phyloP scores from a whole-genome alignment of 2,797 vertebrate species.

The Pampus argenteus region DNA sequence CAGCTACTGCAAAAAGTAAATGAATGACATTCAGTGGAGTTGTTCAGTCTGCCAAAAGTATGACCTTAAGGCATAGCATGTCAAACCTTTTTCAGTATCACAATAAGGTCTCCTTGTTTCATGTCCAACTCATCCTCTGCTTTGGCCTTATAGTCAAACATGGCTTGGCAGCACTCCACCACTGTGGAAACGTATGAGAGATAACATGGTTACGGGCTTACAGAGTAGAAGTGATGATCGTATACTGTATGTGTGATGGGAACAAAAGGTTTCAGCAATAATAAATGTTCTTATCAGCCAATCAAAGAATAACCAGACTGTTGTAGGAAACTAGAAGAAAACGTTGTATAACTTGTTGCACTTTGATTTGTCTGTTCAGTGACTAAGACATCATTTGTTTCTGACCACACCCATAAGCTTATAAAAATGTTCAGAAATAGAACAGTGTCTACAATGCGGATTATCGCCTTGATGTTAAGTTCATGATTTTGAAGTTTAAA shows the following conservation, averaged over 20 bases:
- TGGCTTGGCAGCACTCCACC: slow-evolving; percentile 85
- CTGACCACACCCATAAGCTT: slow-evolving; percentile 9
- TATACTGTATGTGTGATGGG: not conserved
- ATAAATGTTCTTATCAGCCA: slow-evolving; percentile 14
- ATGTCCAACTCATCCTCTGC: slow-evolving; percentile 87
- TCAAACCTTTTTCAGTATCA: slow-evolving; percentile 87
- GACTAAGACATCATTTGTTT: not conserved
- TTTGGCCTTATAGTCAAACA: slow-evolving; percentile 87
- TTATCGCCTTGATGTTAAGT: not conserved
- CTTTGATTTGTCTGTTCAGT: not conserved
- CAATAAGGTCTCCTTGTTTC: slow-evolving; percentile 85
- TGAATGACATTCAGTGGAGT: not conserved
- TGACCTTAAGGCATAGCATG: slow-evolving; percentile 12
- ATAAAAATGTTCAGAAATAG: slow-evolving; percentile 27
- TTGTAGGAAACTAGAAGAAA: slow-evolving; percentile 36
- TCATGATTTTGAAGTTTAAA: not conserved
- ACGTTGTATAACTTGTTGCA: slow-evolving; percentile 28
- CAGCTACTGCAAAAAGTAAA: not conserved
- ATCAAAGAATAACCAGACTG: not conserved
- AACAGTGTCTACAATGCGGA: not conserved
- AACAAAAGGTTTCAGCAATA: slow-evolving; percentile 3
- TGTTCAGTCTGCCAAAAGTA: not conserved
- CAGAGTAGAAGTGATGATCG: not conserved
- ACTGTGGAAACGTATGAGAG: slow-evolving; percentile 57
- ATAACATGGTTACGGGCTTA: slow-evolving; percentile 17